A percentile compares a stretch with the other conserved stretches of the same genome.
Evolutionary conservation across 2,888 invertebrate genomes (phyloP).

Genomic region (Cheilosia variabilis): DNA sequence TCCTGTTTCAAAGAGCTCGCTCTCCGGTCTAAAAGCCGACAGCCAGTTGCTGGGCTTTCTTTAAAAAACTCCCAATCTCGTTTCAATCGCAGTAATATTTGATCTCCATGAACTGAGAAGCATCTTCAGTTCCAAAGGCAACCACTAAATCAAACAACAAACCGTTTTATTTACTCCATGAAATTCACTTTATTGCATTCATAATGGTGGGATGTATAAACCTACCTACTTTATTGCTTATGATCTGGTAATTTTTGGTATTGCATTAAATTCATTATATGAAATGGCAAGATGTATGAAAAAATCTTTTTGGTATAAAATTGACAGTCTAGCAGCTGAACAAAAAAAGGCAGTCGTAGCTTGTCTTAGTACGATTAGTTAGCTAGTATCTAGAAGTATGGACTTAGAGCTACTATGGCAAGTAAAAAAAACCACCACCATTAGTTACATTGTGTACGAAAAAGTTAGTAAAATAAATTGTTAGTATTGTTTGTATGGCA

Average conservation of each 20-base stretch:
- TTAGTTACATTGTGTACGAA: background rate
- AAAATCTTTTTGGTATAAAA: slow-evolving; percentile 18
- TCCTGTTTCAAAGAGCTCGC: too few relatives aligned
- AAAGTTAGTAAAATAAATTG: slow-evolving; percentile 31
- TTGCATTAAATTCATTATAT: slow-evolving; percentile 8
- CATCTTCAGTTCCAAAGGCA: too few relatives aligned
- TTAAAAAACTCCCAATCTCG: too few relatives aligned
- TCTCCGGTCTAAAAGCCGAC: too few relatives aligned
- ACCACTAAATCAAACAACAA: background rate
- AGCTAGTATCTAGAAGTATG: slow-evolving; percentile 13
- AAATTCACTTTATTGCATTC: slow-evolving; percentile 19
- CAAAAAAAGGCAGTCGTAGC: background rate
- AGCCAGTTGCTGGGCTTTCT: too few relatives aligned
- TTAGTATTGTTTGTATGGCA: slow-evolving; percentile 55
- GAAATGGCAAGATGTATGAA: slow-evolving; percentile 50
- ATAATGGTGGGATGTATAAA: slow-evolving; percentile 29
- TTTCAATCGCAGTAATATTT: too few relatives aligned
- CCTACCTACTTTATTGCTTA: too few relatives aligned
- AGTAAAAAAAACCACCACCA: slow-evolving; percentile 55
- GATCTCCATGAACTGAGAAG: too few relatives aligned
- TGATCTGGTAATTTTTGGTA: slow-evolving; percentile 17
- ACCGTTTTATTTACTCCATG: background rate
- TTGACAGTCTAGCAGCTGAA: slow-evolving; percentile 46
- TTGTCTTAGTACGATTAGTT: background rate
- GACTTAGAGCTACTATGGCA: slow-evolving; percentile 59